These are phyloP conservation scores for Junonia oenone DNA, from an alignment of 2,888 invertebrate genomes.

Conservation along the genomic window DNA sequence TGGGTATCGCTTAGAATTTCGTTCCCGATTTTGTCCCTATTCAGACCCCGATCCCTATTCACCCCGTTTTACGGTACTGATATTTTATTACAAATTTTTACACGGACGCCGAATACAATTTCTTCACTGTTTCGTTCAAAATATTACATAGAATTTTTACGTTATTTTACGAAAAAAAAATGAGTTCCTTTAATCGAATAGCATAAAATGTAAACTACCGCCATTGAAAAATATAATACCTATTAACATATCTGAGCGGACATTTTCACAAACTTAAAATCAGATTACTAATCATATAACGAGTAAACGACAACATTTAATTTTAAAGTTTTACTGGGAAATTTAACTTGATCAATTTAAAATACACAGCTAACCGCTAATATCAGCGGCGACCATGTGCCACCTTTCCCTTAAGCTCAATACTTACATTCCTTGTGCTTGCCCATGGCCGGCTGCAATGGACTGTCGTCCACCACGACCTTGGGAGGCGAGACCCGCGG, in stretches of 20 bases:
- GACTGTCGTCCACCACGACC: conserved; percentile 96
- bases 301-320: no score
- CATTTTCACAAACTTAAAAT: no score
- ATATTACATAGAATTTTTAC: not conserved
- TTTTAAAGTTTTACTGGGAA: no score
- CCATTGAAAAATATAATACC: no score
- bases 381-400: not conserved
- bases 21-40: no score
- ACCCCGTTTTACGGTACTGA: conserved; percentile 7
- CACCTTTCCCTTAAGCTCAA: not conserved
- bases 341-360: not conserved
- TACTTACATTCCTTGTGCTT: conserved; percentile 98
- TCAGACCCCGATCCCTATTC: no score
- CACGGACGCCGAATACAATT: not conserved
- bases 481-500: conserved; percentile 89
- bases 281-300: no score
- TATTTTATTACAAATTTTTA: not conserved
- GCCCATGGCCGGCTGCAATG: conserved; percentile 94
- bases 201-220: no score
- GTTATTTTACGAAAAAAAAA: no score
- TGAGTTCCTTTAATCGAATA: no score
- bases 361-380: not conserved
- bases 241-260: no score
- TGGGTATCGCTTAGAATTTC: no score
- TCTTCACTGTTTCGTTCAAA: not conserved